Conservation (phyloP, 2,888 invertebrate genomes). For the Zhuqinia jingwanae region DNA sequence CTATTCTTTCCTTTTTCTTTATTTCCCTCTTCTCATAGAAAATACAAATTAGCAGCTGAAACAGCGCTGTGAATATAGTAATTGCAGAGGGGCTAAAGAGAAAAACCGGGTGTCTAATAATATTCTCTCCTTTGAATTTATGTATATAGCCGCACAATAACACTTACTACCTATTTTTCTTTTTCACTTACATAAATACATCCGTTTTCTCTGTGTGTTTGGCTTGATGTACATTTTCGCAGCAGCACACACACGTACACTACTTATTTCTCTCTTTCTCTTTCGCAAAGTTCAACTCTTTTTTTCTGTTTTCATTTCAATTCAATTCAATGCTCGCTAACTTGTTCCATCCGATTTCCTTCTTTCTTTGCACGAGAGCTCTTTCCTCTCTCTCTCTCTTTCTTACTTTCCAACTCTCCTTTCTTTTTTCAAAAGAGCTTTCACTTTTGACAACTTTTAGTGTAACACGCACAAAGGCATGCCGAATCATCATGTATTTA, state of each 20-base stretch:
- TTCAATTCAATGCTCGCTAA: slow-evolving; percentile 57
- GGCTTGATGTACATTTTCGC: not conserved
- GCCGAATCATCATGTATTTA: slow-evolving; percentile 68
- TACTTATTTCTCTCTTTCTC: not conserved
- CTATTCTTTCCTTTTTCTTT: slow-evolving; percentile 21
- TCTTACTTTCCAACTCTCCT: slow-evolving; percentile 37
- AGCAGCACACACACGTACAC: slow-evolving; percentile 11
- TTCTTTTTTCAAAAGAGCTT: slow-evolving; percentile 58
- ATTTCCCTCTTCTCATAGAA: slow-evolving; percentile 51
- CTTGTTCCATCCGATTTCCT: slow-evolving; percentile 68
- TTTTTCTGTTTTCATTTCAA: slow-evolving; percentile 64
- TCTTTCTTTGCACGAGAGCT: slow-evolving; percentile 65
- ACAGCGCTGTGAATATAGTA: slow-evolving; percentile 3
- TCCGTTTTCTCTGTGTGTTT: not conserved
- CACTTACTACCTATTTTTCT: slow-evolving; percentile 18
- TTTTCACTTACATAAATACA: slow-evolving; percentile 5
- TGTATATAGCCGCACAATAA: not conserved
- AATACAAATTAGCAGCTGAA: slow-evolving; percentile 61
- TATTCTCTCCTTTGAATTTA: slow-evolving; percentile 10
- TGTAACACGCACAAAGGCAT: slow-evolving; percentile 66
- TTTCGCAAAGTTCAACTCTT: slow-evolving; percentile 48
- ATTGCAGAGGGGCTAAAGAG: not conserved
- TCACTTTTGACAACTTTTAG: slow-evolving; percentile 69
- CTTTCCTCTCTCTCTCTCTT: slow-evolving; percentile 27
- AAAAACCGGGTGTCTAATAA: not conserved